Evolutionary conservation across 2,888 invertebrate genomes (phyloP).

Genomic region (Muscina levida): DNA sequence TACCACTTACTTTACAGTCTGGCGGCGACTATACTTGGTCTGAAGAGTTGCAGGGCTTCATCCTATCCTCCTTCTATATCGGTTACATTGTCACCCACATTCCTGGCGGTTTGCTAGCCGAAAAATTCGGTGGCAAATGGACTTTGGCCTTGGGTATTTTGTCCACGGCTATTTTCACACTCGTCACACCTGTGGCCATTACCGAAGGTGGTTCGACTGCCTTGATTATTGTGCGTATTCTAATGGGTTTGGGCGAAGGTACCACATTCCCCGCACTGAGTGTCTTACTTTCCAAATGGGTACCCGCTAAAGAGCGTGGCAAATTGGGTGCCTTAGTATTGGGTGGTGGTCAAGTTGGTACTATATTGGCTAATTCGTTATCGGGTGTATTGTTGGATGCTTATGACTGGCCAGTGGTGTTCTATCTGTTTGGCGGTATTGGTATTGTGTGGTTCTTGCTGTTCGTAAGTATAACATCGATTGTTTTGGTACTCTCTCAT

Average conservation of each 20-base stretch:
- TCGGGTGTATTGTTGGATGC: slow-evolving; percentile 86
- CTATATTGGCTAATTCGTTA: slow-evolving; percentile 84
- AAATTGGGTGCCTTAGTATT: slow-evolving; percentile 89
- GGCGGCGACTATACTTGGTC: slow-evolving; percentile 83
- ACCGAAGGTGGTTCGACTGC: slow-evolving; percentile 83
- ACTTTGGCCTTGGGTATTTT: slow-evolving; percentile 90
- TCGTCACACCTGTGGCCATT: slow-evolving; percentile 89
- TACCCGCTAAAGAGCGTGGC: slow-evolving; percentile 88
- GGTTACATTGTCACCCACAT: slow-evolving; percentile 91
- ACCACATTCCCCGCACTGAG: slow-evolving; percentile 92
- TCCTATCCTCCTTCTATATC: slow-evolving; percentile 91
- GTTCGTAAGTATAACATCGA: slow-evolving; percentile 81
- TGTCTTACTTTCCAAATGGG: slow-evolving; percentile 90
- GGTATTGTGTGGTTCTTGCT: slow-evolving; percentile 88
- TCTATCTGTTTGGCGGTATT: slow-evolving; percentile 89
- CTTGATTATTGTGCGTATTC: slow-evolving; percentile 86
- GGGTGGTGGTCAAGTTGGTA: slow-evolving; percentile 86
- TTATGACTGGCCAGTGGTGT: slow-evolving; percentile 88
- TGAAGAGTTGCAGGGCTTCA: slow-evolving; percentile 86
- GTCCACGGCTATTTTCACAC: slow-evolving; percentile 89
- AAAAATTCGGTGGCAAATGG: slow-evolving; percentile 92
- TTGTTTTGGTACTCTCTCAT: background rate
- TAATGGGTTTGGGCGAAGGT: slow-evolving; percentile 93
- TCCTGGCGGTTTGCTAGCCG: slow-evolving; percentile 90
- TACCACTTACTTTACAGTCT: slow-evolving; percentile 48